phyloP scores from a whole-genome alignment of 1,140 invertebrate genomes.

The Cheumatopsyche charites region DNA sequence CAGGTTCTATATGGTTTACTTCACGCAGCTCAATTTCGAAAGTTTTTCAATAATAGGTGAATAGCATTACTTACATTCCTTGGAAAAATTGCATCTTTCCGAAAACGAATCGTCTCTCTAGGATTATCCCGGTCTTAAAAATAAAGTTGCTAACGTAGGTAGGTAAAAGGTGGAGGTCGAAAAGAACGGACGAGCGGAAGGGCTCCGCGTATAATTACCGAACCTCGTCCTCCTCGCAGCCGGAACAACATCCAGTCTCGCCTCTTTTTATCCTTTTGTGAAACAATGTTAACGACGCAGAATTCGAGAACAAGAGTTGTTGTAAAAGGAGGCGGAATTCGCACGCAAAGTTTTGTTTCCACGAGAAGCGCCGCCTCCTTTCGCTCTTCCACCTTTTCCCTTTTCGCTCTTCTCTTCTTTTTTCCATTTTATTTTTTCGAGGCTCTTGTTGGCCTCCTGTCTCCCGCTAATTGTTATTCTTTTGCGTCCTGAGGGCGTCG shows the following conservation, averaged over 20 bases:
- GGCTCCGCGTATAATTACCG: constrained; percentile 43
- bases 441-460: constrained; percentile 13
- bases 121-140: constrained; percentile 48
- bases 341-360: constrained; percentile 45
- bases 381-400: neutral
- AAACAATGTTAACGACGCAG: constrained; percentile 47
- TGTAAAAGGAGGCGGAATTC: constrained; percentile 45
- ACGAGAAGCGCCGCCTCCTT: neutral
- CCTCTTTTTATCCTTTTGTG: constrained; percentile 40
- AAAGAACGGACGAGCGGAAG: constrained; percentile 27
- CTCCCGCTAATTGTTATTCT: constrained; percentile 48
- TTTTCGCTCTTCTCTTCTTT: constrained; percentile 31
- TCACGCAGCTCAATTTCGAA: no score
- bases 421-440: constrained; percentile 24
- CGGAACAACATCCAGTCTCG: constrained; percentile 43
- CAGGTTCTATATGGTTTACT: no score
- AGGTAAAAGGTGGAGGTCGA: neutral
- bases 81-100: neutral
- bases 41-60: no score
- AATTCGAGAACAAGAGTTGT: constrained; percentile 46
- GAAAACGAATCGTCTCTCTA: constrained; percentile 33
- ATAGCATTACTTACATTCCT: no score
- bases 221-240: constrained; percentile 26
- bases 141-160: constrained; percentile 43
- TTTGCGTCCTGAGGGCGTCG: constrained; percentile 43